Evolutionary conservation across 2,888 invertebrate genomes (phyloP).

Genomic region (Drosophila buzzatii): DNA sequence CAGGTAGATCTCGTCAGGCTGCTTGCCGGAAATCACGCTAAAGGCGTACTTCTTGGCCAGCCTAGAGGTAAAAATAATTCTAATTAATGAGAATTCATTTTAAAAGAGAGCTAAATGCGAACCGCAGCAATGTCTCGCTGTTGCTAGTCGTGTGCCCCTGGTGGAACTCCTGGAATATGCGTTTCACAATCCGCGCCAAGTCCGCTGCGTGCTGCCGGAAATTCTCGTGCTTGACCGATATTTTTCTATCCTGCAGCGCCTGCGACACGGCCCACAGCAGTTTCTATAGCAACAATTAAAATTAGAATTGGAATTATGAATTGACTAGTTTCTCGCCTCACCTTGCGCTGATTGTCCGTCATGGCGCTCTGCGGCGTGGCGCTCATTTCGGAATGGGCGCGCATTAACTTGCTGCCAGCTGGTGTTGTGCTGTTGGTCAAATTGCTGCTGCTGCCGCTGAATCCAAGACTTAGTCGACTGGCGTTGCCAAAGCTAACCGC

Average conservation of each 20-base stretch:
- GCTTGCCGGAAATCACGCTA: constrained; percentile 88
- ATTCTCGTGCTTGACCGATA: constrained; percentile 88
- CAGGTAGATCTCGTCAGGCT: constrained; percentile 88
- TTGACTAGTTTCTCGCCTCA: constrained; percentile 24
- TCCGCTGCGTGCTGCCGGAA: constrained; percentile 90
- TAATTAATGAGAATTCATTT: too few relatives aligned
- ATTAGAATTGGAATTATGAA: too few relatives aligned
- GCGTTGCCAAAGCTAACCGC: constrained; percentile 8
- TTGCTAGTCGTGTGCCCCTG: constrained; percentile 89
- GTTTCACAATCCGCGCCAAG: constrained; percentile 89
- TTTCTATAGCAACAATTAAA: constrained; percentile 86
- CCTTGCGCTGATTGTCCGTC: constrained; percentile 84
- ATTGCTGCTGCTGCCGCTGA: constrained; percentile 54
- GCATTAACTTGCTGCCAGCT: constrained; percentile 59
- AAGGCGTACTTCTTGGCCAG: constrained; percentile 89
- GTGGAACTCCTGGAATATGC: constrained; percentile 87
- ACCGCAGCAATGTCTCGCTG: constrained; percentile 91
- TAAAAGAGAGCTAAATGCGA: constrained; percentile 18
- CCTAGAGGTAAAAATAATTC: constrained; percentile 81
- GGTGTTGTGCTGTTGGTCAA: constrained; percentile 52
- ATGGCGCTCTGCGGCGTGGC: constrained; percentile 68
- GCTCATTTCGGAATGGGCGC: constrained; percentile 77
- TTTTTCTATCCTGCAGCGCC: constrained; percentile 90
- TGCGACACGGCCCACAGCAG: constrained; percentile 93
- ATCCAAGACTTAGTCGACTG: constrained; percentile 39